Conservation (phyloP, 1,140 invertebrate species). For the Parasteatoda tepidariorum region DNA sequence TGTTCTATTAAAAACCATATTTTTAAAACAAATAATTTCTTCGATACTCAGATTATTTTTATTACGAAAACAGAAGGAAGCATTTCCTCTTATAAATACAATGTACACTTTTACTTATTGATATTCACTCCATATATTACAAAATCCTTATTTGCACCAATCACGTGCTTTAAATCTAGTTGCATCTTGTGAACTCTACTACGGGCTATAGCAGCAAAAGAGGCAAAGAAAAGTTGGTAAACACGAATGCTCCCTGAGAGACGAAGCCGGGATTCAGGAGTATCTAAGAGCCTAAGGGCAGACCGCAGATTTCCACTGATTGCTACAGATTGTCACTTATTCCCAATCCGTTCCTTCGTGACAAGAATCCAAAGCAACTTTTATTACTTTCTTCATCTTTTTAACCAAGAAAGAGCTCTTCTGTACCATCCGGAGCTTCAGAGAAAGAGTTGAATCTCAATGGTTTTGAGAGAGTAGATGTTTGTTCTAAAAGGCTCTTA, state of each 20-base stretch:
- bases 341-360: constrained; percentile 46
- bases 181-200: neutral
- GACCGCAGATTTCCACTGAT: constrained; percentile 46
- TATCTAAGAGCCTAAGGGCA: constrained; percentile 2
- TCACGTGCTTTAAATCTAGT: neutral
- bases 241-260: constrained; percentile 21
- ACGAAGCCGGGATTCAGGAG: neutral
- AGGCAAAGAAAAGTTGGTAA: constrained; percentile 15
- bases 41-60: neutral
- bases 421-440: neutral
- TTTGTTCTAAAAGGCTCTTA: too few species aligned
- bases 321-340: constrained; percentile 46
- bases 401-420: neutral
- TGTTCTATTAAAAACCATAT: neutral
- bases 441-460: neutral
- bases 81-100: neutral
- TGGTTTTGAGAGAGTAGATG: neutral
- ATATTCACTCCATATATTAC: too few species aligned
- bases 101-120: too few species aligned
- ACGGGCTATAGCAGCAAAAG: neutral
- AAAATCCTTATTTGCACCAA: neutral
- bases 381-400: constrained; percentile 23
- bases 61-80: neutral
- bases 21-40: neutral
- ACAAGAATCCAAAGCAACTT: constrained; percentile 14